Evolutionary conservation across 1,140 invertebrate genomes (phyloP).

Genomic region (Potamilus streckersoni): DNA sequence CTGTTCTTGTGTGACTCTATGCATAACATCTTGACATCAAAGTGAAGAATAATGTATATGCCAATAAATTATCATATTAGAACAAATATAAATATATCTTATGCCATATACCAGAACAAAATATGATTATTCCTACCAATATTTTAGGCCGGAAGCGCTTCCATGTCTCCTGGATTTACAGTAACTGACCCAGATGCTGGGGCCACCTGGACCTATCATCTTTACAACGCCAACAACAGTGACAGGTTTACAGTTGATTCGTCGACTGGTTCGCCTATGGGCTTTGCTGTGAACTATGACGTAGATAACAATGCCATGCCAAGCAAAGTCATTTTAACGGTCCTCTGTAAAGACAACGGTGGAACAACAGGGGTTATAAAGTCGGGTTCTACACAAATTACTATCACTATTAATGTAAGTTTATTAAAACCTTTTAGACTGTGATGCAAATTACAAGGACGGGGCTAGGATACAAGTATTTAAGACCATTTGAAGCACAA

Average conservation of each 20-base stretch:
- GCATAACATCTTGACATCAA: no score
- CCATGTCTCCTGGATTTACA: constrained; percentile 1
- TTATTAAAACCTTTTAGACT: no score
- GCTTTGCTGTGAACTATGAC: constrained; percentile 6
- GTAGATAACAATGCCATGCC: constrained; percentile 12
- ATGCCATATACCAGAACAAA: no score
- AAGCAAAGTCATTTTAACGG: background rate
- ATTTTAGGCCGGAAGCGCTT: constrained; percentile 3
- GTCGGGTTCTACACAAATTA: constrained; percentile 4
- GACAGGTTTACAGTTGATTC: constrained; percentile 8
- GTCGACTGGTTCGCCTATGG: background rate
- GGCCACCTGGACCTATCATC: background rate
- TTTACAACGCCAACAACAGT: constrained; percentile 12
- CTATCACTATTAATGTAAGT: constrained; percentile 16
- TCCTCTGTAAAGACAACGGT: constrained; percentile 10
- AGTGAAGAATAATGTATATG: no score
- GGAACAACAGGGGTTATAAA: background rate
- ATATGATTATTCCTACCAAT: no score
- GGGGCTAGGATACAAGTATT: no score
- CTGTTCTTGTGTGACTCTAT: no score
- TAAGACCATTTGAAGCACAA: no score
- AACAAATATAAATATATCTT: no score
- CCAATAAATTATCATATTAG: no score
- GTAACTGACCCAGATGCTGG: constrained; percentile 10
- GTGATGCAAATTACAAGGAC: no score